Evolutionary conservation across 2,888 invertebrate genomes (phyloP).

Genomic region (Cantharis flavilabris): DNA sequence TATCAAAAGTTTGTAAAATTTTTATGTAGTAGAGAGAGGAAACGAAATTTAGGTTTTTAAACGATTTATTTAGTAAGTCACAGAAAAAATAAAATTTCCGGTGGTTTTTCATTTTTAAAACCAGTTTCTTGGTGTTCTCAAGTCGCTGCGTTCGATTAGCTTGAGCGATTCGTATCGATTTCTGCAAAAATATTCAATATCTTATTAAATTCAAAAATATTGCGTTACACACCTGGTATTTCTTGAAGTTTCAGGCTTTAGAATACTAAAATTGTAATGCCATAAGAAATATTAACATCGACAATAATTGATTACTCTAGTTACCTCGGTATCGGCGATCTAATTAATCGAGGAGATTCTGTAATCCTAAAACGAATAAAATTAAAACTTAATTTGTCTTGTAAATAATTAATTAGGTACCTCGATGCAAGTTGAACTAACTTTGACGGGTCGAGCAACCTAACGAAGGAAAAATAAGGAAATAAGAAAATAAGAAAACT

Average conservation of each 20-base stretch:
- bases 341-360: background rate
- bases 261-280: background rate
- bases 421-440: constrained; percentile 7
- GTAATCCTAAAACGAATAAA: background rate
- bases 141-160: constrained; percentile 41
- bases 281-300: background rate
- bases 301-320: background rate
- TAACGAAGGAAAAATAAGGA: background rate
- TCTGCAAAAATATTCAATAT: constrained; percentile 20
- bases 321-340: background rate
- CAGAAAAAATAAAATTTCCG: background rate
- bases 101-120: constrained; percentile 3
- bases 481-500: background rate
- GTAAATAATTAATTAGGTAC: constrained; percentile 5
- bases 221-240: background rate
- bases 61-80: background rate
- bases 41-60: background rate
- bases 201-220: background rate
- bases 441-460: constrained; percentile 8
- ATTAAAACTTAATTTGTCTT: background rate
- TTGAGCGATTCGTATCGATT: constrained; percentile 38
- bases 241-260: background rate
- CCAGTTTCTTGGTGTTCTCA: constrained; percentile 39
- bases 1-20: background rate
- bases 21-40: background rate